Evolutionary conservation across 1,140 invertebrate species (phyloP).

Genomic region (Globodera rostochiensis): DNA sequence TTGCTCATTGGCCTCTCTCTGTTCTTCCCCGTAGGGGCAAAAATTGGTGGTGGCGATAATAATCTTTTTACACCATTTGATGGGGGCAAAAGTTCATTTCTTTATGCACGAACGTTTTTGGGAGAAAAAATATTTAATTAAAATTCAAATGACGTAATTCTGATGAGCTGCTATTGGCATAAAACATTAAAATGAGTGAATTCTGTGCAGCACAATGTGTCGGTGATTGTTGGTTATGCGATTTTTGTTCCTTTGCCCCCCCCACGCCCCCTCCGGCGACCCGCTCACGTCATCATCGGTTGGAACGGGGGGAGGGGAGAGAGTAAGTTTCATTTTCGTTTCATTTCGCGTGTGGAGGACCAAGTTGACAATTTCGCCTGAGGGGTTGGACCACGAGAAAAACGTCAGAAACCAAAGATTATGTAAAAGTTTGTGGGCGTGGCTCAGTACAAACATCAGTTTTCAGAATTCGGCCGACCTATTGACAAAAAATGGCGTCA

Average conservation of each 20-base stretch:
- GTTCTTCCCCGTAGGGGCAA: not conserved
- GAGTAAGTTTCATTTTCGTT: not conserved
- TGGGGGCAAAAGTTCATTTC: not conserved
- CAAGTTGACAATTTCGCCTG: not conserved
- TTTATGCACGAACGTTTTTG: not conserved
- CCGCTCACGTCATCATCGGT: not conserved
- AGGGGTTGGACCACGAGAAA: not conserved
- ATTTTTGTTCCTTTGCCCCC: not conserved
- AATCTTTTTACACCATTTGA: not conserved
- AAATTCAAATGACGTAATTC: too few species aligned
- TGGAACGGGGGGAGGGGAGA: too few species aligned
- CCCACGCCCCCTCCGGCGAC: too few species aligned
- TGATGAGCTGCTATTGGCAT: too few species aligned
- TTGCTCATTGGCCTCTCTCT: conserved; percentile 1
- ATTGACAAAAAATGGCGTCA: not conserved
- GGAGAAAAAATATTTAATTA: too few species aligned
- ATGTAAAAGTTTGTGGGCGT: not conserved
- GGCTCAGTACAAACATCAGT: not conserved
- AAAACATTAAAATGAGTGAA: too few species aligned
- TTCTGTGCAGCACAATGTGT: not conserved
- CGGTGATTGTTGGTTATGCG: not conserved
- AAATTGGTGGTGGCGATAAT: not conserved
- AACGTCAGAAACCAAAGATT: not conserved
- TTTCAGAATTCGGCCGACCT: not conserved
- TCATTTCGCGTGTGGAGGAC: not conserved